A percentile compares a stretch with the other conserved stretches of the same genome.
Evolutionary conservation across 2,113 vertebrate genomes (phyloP).

Genomic region (Verasper variegatus): DNA sequence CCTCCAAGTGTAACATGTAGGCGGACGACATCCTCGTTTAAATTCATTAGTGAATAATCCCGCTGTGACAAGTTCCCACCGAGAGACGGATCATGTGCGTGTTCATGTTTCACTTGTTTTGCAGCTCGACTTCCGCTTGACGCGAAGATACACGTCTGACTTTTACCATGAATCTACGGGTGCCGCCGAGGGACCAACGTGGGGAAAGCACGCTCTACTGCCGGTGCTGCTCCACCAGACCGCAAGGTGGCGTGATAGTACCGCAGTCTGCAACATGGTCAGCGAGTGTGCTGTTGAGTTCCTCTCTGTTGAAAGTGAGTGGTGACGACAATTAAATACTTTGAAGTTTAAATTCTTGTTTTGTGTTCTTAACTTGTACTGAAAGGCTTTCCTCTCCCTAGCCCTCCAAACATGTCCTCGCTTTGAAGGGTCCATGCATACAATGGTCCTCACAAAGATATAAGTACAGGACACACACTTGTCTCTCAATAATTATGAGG

Average conservation of each 20-base stretch:
- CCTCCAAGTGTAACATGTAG: constrained; percentile 13
- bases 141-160: constrained; percentile 74
- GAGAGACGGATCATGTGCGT: not conserved
- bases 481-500: too few relatives aligned
- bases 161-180: constrained; percentile 68
- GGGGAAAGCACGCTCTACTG: rapidly evolving
- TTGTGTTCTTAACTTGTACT: too few relatives aligned
- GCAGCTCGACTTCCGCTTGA: constrained; percentile 29
- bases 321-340: too few relatives aligned
- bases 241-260: constrained; percentile 53
- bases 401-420: too few relatives aligned
- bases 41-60: constrained; percentile 73
- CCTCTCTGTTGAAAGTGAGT: too few relatives aligned
- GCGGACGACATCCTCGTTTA: constrained; percentile 69
- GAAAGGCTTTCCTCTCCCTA: too few relatives aligned
- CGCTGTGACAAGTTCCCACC: not conserved
- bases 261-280: not conserved
- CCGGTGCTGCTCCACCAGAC: not conserved
- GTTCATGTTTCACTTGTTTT: not conserved
- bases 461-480: too few relatives aligned
- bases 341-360: too few relatives aligned
- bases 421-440: too few relatives aligned
- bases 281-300: too few relatives aligned
- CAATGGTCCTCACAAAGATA: too few relatives aligned
- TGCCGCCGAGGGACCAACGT: constrained; percentile 51